Evolutionary conservation across 2,888 invertebrate genomes (phyloP).

Genomic region (Zygogramma bicolorata): DNA sequence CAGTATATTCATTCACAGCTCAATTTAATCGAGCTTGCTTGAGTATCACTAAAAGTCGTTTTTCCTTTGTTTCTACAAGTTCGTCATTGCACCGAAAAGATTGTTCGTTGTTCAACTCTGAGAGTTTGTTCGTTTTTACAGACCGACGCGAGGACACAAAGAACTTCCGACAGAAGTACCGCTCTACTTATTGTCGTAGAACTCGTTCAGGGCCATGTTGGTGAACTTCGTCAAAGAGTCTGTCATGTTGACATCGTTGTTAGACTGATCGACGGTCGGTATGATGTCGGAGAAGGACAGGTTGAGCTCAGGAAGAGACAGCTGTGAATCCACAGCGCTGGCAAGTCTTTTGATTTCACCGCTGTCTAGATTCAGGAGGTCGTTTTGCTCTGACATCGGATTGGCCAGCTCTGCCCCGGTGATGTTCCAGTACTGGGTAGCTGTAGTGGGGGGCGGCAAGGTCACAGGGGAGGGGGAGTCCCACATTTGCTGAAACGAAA

Average conservation of each 20-base stretch:
- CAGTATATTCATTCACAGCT: too few species aligned
- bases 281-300: constrained; percentile 1
- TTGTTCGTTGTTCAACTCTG: too few species aligned
- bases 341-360: constrained; percentile 60
- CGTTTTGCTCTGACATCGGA: constrained; percentile 38
- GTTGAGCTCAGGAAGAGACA: background rate
- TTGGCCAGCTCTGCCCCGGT: constrained; percentile 14
- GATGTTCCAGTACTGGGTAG: constrained; percentile 21
- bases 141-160: too few species aligned
- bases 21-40: too few species aligned
- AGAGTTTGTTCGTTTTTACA: too few species aligned
- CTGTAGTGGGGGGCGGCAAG: constrained; percentile 20
- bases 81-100: too few species aligned
- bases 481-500: constrained; percentile 18
- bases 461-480: constrained; percentile 15
- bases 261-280: background rate
- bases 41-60: too few species aligned
- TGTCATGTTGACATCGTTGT: constrained; percentile 61
- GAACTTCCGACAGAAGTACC: too few species aligned
- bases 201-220: constrained; percentile 11
- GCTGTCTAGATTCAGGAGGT: constrained; percentile 66
- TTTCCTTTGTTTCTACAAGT: too few species aligned
- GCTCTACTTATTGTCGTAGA: background rate
- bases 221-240: constrained; percentile 70
- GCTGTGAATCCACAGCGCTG: constrained; percentile 52